Evolutionary conservation across 2,113 vertebrate genomes (phyloP), one percentile per base, ranked within the genome.

Genomic region (Oreochromis tanganicae): DNA sequence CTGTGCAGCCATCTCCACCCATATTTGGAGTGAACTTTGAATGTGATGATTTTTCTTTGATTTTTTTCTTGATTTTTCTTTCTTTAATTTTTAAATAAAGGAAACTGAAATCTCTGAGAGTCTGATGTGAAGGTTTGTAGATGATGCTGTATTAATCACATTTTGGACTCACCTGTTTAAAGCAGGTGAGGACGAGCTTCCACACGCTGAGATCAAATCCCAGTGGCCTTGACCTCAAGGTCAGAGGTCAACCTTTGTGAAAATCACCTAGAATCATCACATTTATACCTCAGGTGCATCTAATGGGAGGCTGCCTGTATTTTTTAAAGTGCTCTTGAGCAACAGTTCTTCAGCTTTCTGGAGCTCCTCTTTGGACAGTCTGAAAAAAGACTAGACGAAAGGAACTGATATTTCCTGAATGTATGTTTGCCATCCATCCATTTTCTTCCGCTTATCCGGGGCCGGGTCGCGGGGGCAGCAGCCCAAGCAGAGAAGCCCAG

Each of bases 401-500:
- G 59, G 29, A 61, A 61, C 57, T 10, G 57, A 19, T 0, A 9
- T 32, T 61, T 61, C 14, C 57, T 61, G 57, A 19, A 19, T 2
- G 29, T 34, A 61, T 61, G 57, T 63, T 63, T 63, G 9, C 29
- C 56, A 59, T 59, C 24, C 21, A 57, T 27, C 4, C 56, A 32
- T 5, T 8, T 32, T 32, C 56, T 1, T 32, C 27, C 14, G 1
- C 24, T 59, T 59, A 59, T 29, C 56, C 4, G 13, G 1, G 0
- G 13, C 56, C 0, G 7, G 24, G 0, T 59, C 0, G 4, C 3
- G 0, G 56, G 13, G 56, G 24, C 56, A 59, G 7, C 56, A 59
- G 0, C 56, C 13, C 0, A 29, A 59, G 56, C 24, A 29, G 0
- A 59, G 56, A 29, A 0, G 24, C 56, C 56, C 13, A 59, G 56